These are phyloP conservation scores for Halictus quadricinctus DNA, from an alignment of 2,888 invertebrate species.

Conservation along the genomic window DNA sequence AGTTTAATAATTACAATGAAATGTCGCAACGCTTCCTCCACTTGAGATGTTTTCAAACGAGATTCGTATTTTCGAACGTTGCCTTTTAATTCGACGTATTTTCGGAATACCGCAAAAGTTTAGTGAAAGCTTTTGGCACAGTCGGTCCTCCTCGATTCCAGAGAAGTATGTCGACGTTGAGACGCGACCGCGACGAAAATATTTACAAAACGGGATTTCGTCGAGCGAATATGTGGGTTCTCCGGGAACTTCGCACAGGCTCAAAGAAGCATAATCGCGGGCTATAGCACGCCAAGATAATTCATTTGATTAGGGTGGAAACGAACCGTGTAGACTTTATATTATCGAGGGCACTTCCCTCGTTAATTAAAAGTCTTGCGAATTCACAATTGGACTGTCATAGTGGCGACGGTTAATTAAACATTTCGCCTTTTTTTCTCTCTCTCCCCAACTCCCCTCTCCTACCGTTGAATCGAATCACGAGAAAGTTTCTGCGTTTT, in stretches of 20 bases:
- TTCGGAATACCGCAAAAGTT: not conserved
- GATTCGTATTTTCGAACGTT: not conserved
- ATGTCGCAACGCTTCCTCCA: not conserved
- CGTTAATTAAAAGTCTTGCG: constrained; percentile 59
- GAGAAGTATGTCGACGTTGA: not conserved
- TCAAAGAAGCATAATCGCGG: not conserved
- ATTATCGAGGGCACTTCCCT: constrained; percentile 11
- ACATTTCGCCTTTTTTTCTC: constrained; percentile 48
- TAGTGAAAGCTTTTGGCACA: not conserved
- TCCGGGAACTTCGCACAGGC: too few species aligned
- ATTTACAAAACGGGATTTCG: not conserved
- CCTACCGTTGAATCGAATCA: not conserved
- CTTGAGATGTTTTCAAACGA: not conserved
- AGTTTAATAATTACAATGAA: not conserved
- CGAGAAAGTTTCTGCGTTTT: constrained; percentile 30
- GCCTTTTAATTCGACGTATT: not conserved
- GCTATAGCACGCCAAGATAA: not conserved
- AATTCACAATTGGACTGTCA: constrained; percentile 40
- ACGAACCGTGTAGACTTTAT: not conserved
- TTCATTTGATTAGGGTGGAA: constrained; percentile 10
- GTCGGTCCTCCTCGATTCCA: not conserved
- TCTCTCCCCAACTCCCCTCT: not conserved
- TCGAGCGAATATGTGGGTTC: not conserved
- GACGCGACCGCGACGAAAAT: not conserved
- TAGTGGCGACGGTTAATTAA: constrained; percentile 57